These are phyloP conservation scores for Peucedramus taeniatus DNA, from an alignment of 2,113 vertebrate species.

Conservation along the genomic window DNA sequence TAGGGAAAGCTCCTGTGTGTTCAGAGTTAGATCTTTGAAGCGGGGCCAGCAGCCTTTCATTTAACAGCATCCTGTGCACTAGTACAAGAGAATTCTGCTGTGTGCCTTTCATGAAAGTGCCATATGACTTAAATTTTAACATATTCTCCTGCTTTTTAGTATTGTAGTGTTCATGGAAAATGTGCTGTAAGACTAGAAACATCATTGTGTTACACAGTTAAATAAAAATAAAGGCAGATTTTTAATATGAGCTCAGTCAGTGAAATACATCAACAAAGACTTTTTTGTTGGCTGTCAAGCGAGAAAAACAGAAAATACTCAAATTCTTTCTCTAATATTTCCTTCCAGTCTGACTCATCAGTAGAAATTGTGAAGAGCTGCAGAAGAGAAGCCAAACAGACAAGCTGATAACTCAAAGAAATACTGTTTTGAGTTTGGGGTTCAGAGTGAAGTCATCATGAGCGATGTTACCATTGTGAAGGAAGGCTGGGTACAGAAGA, in stretches of 20 bases:
- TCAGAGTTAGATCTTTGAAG: neutral
- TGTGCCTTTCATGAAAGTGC: neutral
- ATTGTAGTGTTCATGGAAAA: constrained; percentile 29
- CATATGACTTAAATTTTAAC: constrained; percentile 20
- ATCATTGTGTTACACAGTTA: constrained; percentile 41
- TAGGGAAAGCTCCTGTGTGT: neutral
- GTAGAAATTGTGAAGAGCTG: constrained; percentile 86
- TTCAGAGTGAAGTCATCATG: constrained; percentile 94
- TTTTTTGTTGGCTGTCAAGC: constrained; percentile 80
- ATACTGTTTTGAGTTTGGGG: constrained; percentile 81
- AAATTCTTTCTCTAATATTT: constrained; percentile 85
- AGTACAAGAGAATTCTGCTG: neutral
- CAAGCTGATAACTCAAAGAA: constrained; percentile 78
- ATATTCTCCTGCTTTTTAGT: neutral
- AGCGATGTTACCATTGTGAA: constrained; percentile 99
- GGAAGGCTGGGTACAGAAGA: constrained; percentile 99
- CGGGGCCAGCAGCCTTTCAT: neutral
- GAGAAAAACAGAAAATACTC: constrained; percentile 77
- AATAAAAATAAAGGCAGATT: constrained; percentile 62
- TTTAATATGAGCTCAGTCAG: constrained; percentile 64
- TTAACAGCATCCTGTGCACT: neutral
- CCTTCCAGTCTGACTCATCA: constrained; percentile 93
- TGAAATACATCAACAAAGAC: constrained; percentile 74
- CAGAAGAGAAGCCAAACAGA: constrained; percentile 76
- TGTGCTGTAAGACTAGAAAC: constrained; percentile 37